Conservation (phyloP, 2,888 invertebrate genomes). For the Elegia similella region DNA sequence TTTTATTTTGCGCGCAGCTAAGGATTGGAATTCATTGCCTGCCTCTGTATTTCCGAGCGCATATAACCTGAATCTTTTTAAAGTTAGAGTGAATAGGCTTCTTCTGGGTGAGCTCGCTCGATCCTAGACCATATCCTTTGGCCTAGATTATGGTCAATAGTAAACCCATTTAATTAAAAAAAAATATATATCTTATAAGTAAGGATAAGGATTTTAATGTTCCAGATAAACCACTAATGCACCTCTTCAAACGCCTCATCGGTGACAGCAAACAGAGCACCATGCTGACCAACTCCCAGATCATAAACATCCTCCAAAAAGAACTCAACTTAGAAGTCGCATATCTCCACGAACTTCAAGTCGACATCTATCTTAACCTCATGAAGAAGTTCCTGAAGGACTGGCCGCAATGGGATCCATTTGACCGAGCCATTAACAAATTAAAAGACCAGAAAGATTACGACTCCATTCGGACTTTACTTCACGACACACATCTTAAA, state of each 20-base stretch:
- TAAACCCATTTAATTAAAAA: too few species aligned
- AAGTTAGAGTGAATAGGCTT: too few species aligned
- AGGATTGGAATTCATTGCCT: too few species aligned
- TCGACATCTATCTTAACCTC: conserved; percentile 58
- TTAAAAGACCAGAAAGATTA: conserved; percentile 35
- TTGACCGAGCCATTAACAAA: conserved; percentile 45
- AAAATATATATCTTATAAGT: too few species aligned
- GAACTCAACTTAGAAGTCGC: conserved; percentile 51
- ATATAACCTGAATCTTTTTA: too few species aligned
- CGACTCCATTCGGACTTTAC: conserved; percentile 35
- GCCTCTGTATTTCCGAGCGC: too few species aligned
- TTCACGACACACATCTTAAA: conserved; percentile 46
- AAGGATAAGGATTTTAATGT: too few species aligned
- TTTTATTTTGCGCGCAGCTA: too few species aligned
- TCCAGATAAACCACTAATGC: conserved; percentile 61
- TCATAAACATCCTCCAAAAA: conserved; percentile 51
- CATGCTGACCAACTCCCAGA: conserved; percentile 57
- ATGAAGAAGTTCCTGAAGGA: conserved; percentile 63
- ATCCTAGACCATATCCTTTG: too few species aligned
- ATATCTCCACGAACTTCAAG: conserved; percentile 47
- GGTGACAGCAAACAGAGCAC: conserved; percentile 54
- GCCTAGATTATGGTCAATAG: too few species aligned
- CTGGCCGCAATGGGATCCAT: conserved; percentile 67
- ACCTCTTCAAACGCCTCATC: conserved; percentile 52
- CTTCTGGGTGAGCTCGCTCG: too few species aligned